Evolutionary conservation across 2,888 invertebrate species (phyloP), one percentile per base, ranked within the genome.

Genomic region (Psylliodes chrysocephalus): DNA sequence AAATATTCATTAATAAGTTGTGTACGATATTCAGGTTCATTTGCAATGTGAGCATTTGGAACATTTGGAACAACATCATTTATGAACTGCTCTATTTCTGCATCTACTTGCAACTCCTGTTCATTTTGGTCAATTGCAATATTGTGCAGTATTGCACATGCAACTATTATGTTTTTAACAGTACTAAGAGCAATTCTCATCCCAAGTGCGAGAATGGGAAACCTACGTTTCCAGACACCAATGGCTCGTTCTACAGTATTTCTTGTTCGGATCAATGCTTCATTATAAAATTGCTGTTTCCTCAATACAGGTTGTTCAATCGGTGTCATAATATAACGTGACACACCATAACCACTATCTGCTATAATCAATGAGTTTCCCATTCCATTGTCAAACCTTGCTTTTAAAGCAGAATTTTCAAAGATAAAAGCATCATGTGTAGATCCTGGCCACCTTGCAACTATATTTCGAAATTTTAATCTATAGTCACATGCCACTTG

Each of bases 201-300:
- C 15, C 69, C 70, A 55, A 64, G 60, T 2, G 68, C 55, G 17
- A 70, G 42, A 17, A 66, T 60, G 8, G 68, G 69, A 65, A 73
- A 73, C 25, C 71, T 38, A 40, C 65, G 17, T 61, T 73, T 71
- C 70, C 70, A 72, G 8, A 67, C 47, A 1, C 71, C 70, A 61
- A 71, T 53, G 6, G 7, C n/a, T 25, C 64, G 59, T 59, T 72
- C 70, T n/a, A 72, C 52, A 4, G 46, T 18, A 53, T 70, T 65
- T 47, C 68, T 35, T 14, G 69, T 72, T 42, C 67, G 52, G 19
- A 72, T 71, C 15, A 64, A 69, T 1, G 69, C 56, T 60, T 73
- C 73, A 59, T 74, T 74, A 55, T 63, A 75, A 3, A 68, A 55
- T 25, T 60, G 46, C 60, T 73, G 64, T 8, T 53, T 70, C 22